A percentile compares a stretch with the other conserved stretches of the same genome.
These are phyloP conservation scores for Drosophila mayaguana DNA, from an alignment of 2,888 invertebrate genomes.

Conservation along the genomic window DNA sequence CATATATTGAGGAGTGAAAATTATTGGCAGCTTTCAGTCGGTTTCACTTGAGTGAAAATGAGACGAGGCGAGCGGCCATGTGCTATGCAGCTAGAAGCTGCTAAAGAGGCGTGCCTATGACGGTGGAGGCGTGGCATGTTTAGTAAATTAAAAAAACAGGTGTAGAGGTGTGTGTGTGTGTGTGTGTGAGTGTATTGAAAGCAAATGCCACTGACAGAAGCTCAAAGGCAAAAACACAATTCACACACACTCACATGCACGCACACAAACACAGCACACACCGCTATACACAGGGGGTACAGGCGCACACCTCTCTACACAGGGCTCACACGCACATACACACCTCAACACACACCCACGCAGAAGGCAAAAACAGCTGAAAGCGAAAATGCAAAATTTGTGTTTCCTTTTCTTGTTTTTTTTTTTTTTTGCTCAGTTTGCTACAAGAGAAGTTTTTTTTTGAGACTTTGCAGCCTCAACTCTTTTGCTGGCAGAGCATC, in stretches of 20 bases:
- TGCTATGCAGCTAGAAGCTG: conserved; percentile 2
- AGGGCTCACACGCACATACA: conserved; percentile 1
- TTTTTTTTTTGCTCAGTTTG: conserved; percentile 12
- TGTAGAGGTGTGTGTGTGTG: conserved; percentile 7
- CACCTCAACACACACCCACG: conserved; percentile 5
- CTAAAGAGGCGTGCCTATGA: neutral
- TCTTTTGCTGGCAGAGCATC: neutral
- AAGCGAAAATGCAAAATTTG: conserved; percentile 56
- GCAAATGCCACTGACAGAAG: conserved; percentile 52
- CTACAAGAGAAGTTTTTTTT: conserved; percentile 37
- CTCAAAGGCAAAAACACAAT: conserved; percentile 37
- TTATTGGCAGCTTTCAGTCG: conserved; percentile 51
- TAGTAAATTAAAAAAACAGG: conserved; percentile 49
- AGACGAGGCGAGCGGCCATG: neutral
- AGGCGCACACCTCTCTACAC: conserved; percentile 1
- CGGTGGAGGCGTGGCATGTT: conserved; percentile 33
- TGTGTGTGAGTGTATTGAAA: conserved; percentile 40
- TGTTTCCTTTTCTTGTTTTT: conserved; percentile 29
- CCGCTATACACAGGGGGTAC: neutral
- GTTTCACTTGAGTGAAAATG: conserved; percentile 10
- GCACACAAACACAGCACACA: conserved; percentile 10
- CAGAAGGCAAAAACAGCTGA: conserved; percentile 37
- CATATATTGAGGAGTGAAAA: conserved; percentile 32
- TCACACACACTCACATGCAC: conserved; percentile 6
- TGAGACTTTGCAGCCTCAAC: conserved; percentile 14